These are phyloP conservation scores for Macropis europaea DNA, from an alignment of 2,888 invertebrate genomes.

Conservation along the genomic window DNA sequence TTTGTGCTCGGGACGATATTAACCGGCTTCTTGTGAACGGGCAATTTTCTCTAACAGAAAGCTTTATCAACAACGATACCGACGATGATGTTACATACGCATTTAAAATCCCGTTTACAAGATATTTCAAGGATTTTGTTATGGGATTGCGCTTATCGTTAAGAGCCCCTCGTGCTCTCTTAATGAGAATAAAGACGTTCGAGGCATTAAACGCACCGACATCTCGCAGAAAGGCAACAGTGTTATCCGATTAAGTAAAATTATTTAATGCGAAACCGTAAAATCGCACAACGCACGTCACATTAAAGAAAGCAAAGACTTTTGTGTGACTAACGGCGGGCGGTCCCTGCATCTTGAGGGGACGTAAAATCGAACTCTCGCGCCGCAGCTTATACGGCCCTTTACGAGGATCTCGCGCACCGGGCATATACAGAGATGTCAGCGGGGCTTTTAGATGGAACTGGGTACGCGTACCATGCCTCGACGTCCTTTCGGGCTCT, in stretches of 20 bases:
- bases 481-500: slow-evolving; percentile 55
- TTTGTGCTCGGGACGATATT: too few species aligned
- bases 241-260: slow-evolving; percentile 41
- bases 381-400: slow-evolving; percentile 44
- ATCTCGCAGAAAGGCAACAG: slow-evolving; percentile 27
- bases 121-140: not conserved
- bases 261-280: slow-evolving; percentile 26
- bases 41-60: not conserved
- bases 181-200: slow-evolving; percentile 19
- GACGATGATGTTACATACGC: not conserved
- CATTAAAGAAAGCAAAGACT: slow-evolving; percentile 28
- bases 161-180: not conserved
- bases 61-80: not conserved
- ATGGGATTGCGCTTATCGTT: not conserved
- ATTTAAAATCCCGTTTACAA: not conserved
- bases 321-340: slow-evolving; percentile 57
- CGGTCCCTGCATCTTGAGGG: slow-evolving; percentile 42
- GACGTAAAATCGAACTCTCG: slow-evolving; percentile 58
- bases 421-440: slow-evolving; percentile 60
- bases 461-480: slow-evolving; percentile 48
- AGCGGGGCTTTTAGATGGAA: slow-evolving; percentile 49
- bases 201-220: slow-evolving; percentile 5
- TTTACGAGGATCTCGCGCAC: slow-evolving; percentile 55
- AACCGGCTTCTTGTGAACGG: not conserved
- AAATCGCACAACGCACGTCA: slow-evolving; percentile 25